These are phyloP conservation scores for Zoanthus solanderi DNA, from an alignment of 92 coral and sea anemone species.

Conservation along the genomic window DNA sequence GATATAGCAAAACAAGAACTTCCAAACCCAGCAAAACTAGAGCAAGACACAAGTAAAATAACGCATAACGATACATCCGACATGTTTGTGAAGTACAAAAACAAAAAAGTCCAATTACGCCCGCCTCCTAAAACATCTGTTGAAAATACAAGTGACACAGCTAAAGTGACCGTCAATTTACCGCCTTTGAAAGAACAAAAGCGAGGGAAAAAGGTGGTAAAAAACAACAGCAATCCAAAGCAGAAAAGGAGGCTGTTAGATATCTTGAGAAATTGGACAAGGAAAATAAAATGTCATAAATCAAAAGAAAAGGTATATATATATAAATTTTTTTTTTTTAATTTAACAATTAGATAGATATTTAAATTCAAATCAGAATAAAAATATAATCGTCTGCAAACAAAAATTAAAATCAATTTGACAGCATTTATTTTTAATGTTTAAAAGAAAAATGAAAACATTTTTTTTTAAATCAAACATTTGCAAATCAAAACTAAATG, in stretches of 20 bases:
- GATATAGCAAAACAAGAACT: constrained; percentile 34
- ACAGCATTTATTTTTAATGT: too few species aligned
- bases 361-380: too few species aligned
- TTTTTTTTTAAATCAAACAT: too few species aligned
- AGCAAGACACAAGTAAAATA: not conserved
- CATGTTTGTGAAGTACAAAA: constrained; percentile 31
- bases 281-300: constrained; percentile 4
- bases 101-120: constrained; percentile 21
- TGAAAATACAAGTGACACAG: not conserved
- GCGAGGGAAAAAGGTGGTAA: not conserved
- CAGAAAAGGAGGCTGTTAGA: constrained; percentile 22
- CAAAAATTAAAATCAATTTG: too few species aligned
- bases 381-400: too few species aligned
- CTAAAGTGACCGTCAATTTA: not conserved
- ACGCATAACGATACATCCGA: not conserved
- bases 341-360: too few species aligned
- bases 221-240: constrained; percentile 17
- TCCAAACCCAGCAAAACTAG: constrained; percentile 35
- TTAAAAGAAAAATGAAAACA: too few species aligned
- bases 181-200: constrained; percentile 39
- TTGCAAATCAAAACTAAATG: too few species aligned
- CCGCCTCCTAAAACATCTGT: constrained; percentile 2
- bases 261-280: constrained; percentile 28
- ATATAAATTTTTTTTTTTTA: too few species aligned
- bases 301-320: not conserved